Base-by-base conservation (phyloP, 2,113 vertebrate species). In the Gnathonemus echidnorhynchus region DNA sequence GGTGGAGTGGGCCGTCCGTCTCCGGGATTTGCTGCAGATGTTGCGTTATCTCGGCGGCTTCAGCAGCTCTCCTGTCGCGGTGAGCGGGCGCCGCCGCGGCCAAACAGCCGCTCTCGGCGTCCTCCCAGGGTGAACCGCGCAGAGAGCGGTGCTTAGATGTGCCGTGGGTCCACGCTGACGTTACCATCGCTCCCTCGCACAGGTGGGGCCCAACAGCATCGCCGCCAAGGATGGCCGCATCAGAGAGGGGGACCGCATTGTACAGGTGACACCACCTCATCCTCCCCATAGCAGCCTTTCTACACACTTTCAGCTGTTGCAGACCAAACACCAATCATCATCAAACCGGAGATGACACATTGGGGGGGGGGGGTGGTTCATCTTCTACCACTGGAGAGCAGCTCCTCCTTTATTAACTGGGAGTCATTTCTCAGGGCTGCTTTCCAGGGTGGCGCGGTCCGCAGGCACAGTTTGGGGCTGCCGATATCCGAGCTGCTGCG, bases 181-280 rank as follows among this genome's bases (percentile, higher is more conserved):
- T 9, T 48, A 17, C 83, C 9, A 10, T 45, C 15, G 35, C 58
- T 11, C 88, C 46, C 56, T 19, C 88, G 50, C 92, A 83, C 93
- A 99, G 98, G 96, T 99, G 91, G 98, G 97, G 93, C 97, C 97
- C 3, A 97, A 98, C 91, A 98, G 98, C 92, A 97, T 99, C 86
- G 98, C 98, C 74, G 98, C 97, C 70, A 96, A 95, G 95, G 98
- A 99, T 0, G 98, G 98, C 13, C 97, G 97, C 83, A 99, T 99
- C 93, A 96, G 96, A 89, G 97, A 98, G 93, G 98, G 98, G 89
- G 98, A 99, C 92, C 96, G 97, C 19, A 99, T 99, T 94, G 94
- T 99, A 91, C 98, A 99, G 95, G 98, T 98, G 95, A n/a, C 83
- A 3, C 3, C 7, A 5, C 46, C 27, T 35, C 1, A 1, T 56